phyloP scores from a whole-genome alignment of 2,797 vertebrate genomes.

The Oryzias dopingdopingensis region DNA sequence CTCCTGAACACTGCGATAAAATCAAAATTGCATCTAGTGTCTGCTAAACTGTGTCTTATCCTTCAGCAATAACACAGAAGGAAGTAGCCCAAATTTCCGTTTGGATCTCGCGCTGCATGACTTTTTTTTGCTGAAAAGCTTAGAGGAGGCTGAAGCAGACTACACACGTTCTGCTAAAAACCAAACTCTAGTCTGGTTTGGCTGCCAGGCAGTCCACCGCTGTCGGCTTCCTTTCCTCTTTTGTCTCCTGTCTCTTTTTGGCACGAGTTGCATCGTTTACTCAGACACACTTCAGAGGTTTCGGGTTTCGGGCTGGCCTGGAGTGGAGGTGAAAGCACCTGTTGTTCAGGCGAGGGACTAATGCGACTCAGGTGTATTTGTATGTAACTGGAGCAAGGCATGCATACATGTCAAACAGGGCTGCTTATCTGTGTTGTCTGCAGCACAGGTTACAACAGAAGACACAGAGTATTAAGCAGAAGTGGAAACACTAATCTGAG shows the following conservation, averaged over 20 bases:
- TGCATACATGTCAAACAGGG: slow-evolving; percentile 47
- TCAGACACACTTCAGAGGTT: slow-evolving; percentile 62
- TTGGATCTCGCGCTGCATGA: slow-evolving; percentile 36
- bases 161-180: slow-evolving; percentile 22
- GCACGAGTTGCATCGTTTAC: slow-evolving; percentile 40
- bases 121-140: slow-evolving; percentile 26
- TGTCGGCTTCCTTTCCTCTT: slow-evolving; percentile 18
- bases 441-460: slow-evolving; percentile 46
- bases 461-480: slow-evolving; percentile 56
- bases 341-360: slow-evolving; percentile 30
- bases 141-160: slow-evolving; percentile 37
- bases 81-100: slow-evolving; percentile 57
- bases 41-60: slow-evolving; percentile 33
- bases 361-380: slow-evolving; percentile 39
- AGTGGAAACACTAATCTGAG: slow-evolving; percentile 62
- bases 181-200: slow-evolving; percentile 18
- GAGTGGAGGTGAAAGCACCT: slow-evolving; percentile 63
- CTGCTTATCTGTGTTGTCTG: slow-evolving; percentile 57
- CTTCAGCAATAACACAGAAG: slow-evolving; percentile 47
- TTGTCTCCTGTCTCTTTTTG: slow-evolving; percentile 2
- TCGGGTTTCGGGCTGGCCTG: slow-evolving; percentile 60
- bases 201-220: slow-evolving; percentile 20
- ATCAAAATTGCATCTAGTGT: slow-evolving; percentile 41
- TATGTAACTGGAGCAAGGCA: slow-evolving; percentile 63
- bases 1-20: slow-evolving; percentile 19